Evolutionary conservation across 2,888 invertebrate species (phyloP).

Genomic region (Nipponacmea schrenckii): DNA sequence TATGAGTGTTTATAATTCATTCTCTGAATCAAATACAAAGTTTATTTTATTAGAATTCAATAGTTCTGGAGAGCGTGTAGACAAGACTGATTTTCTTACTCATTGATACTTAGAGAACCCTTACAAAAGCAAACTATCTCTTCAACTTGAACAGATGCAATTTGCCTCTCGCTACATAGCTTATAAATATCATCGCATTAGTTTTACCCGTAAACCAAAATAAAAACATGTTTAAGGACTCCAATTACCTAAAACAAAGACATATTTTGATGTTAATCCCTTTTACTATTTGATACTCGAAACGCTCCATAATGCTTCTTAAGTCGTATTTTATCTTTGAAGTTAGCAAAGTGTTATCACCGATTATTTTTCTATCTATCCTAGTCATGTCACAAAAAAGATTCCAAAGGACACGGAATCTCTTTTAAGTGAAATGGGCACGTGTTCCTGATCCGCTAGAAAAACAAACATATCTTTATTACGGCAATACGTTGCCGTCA

Average conservation of each 20-base stretch:
- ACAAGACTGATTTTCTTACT: background rate
- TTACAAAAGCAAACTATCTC: slow-evolving; percentile 6
- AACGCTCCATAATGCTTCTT: slow-evolving; percentile 4
- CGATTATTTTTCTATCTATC: slow-evolving; percentile 8
- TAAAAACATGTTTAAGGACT: slow-evolving; percentile 7
- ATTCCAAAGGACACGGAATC: slow-evolving; percentile 6
- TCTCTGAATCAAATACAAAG: slow-evolving; percentile 1
- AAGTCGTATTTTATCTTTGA: background rate
- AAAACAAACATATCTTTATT: slow-evolving; percentile 2
- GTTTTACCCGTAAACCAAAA: slow-evolving; percentile 5
- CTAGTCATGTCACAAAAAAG: slow-evolving; percentile 7
- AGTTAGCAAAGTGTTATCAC: background rate
- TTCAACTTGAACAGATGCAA: slow-evolving; percentile 3
- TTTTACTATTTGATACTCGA: slow-evolving; percentile 5
- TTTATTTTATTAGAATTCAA: slow-evolving; percentile 6
- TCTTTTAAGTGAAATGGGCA: slow-evolving; percentile 6
- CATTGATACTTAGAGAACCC: slow-evolving; percentile 7
- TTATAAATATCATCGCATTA: slow-evolving; percentile 8
- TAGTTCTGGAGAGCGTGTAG: background rate
- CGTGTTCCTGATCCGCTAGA: slow-evolving; percentile 2
- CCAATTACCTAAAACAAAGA: slow-evolving; percentile 4
- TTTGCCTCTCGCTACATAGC: background rate
- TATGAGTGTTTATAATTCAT: background rate
- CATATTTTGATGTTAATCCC: slow-evolving; percentile 8
- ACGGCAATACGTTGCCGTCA: slow-evolving; percentile 6